Evolutionary conservation across 2,888 invertebrate species (phyloP).

Genomic region (Hirtodrosophila confusa): DNA sequence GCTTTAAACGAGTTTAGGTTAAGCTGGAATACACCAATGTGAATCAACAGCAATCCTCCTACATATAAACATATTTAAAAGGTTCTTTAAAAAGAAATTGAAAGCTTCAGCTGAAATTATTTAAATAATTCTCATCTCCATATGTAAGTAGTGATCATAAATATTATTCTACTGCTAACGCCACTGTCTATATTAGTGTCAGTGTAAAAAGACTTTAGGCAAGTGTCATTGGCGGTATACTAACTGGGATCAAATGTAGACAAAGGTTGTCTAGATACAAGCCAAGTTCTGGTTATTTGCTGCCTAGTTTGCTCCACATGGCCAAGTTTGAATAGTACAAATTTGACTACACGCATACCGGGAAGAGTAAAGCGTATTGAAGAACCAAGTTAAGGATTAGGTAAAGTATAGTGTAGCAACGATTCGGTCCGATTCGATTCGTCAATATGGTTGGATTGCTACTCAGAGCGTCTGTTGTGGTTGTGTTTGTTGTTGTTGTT

Average conservation of each 20-base stretch:
- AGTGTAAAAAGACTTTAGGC: not conserved
- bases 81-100: too few species aligned
- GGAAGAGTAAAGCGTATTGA: conserved; percentile 41
- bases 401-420: conserved; percentile 30
- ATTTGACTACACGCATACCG: conserved; percentile 51
- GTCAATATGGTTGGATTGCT: conserved; percentile 44
- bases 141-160: too few species aligned
- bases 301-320: conserved; percentile 16
- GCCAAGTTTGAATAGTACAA: conserved; percentile 25
- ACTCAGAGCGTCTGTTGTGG: conserved; percentile 72
- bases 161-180: too few species aligned
- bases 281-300: not conserved
- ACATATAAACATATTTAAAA: too few species aligned
- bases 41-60: too few species aligned
- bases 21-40: too few species aligned
- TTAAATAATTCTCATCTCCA: too few species aligned
- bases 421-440: conserved; percentile 44
- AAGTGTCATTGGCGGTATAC: conserved; percentile 1
- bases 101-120: not conserved
- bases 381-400: conserved; percentile 44
- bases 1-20: not conserved
- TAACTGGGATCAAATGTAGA: conserved; percentile 1
- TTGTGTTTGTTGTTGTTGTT: conserved; percentile 56
- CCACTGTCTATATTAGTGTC: too few species aligned
- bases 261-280: conserved; percentile 5